Evolutionary conservation across 1,140 invertebrate genomes (phyloP), one percentile per base, ranked within the genome.

Genomic region (Drepana arcuata): DNA sequence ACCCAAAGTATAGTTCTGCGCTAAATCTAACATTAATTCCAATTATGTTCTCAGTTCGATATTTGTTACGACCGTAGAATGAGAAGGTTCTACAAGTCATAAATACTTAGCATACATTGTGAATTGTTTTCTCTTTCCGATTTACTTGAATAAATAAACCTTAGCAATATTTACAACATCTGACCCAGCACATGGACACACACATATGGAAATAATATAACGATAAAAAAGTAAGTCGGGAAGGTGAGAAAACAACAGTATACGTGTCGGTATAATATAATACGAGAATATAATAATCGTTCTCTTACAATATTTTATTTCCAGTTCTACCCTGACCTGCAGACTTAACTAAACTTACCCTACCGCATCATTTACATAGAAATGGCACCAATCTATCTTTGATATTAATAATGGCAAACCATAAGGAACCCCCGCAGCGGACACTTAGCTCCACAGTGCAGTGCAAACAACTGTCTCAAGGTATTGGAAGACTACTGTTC

Each of bases 301-400:
- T 59, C 54, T 48, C 51, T 49, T 77, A 77, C 68, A 69, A 68
- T 66, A 77, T 75, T 74, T 67, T 65, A 70, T 77, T 77, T 71
- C 71, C 67, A 71, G 62, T 59, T 52, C 70, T 79, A 82, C 74
- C 78, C 78, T 80, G 78, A 78, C 78, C 78, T 59, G 73, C 74
- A 77, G 74, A 77, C 78, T 74, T 82, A 80, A 71, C 71, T 80
- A 68, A 74, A 70, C 78, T 80, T 78, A 80, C 69, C 25, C 75
- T 80, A 82, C 68, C 78, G 50, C 72, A 63, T 79, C 74, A 69
- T 77, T 72, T 77, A 82, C 69, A 77, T 67, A 72, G 69, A 78
- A 78, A 82, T 82, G 78, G 75, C 78, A 82, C 78, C 78, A 78
- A 80, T 78, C 78, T 82, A 78, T 82, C 78, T 82, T 82, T 82